Evolutionary conservation across 2,888 invertebrate genomes (phyloP), one percentile per base, ranked within the genome.

Genomic region (Pseudolycoriella hygida): DNA sequence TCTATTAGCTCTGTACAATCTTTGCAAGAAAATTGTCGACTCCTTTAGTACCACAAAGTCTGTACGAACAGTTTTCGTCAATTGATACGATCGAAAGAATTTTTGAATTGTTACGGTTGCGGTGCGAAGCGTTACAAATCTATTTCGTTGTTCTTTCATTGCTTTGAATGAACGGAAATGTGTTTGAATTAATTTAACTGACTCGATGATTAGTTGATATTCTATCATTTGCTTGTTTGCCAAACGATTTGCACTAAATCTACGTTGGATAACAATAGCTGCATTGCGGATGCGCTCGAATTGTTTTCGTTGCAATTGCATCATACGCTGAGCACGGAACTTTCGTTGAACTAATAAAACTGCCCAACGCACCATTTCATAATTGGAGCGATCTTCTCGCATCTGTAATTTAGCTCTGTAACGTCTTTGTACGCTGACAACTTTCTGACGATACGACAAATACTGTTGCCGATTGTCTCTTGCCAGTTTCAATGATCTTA

Each of bases 401-500:
- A 14, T 19, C 14, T 32, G 18, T 14, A 31, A 32, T 18, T 40
- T 31, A 6, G 46, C 38, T 12, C 44, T n/a, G 17, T 14, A 39
- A 25, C 39, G 20, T 2, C 17, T 3, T 12, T 44, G 44, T 3
- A 46, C 15, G 10, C 12, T 19, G 37, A 38, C 32, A 8, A 30
- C 34, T 3, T 4, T 57, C 42, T 55, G 52, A 25, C 56, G 57
- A 43, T 61, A 61, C 39, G 54, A 47, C 2, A 46, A 25, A 48
- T 54, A 65, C 17, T 49, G 50, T 2, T 52, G 44, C 46, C 63
- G 62, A 40, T 67, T 57, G 44, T 51, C 50, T 14, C 58, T 55
- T 62, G 66, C 69, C 18, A 58, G 41, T 17, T 62, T 40, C 2
- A 65, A 55, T 32, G 62, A 66, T 20, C 70, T 66, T 51, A 66